phyloP scores from a whole-genome alignment of 2,113 vertebrate species.

The Rallus limicola region DNA sequence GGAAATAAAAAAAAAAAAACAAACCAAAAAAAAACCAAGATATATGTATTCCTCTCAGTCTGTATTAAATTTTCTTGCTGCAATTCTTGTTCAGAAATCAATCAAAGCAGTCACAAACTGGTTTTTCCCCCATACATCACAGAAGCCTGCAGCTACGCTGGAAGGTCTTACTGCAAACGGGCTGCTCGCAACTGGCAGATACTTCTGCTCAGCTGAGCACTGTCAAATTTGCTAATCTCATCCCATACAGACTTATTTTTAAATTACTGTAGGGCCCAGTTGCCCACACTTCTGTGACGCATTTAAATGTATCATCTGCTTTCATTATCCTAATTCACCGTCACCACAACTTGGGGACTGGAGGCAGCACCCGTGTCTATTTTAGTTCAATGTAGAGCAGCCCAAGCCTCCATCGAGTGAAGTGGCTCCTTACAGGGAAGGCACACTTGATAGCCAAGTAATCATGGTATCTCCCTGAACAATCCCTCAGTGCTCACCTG shows the following conservation, averaged over 20 bases:
- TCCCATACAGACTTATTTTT: conserved; percentile 54
- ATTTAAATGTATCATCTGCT: conserved; percentile 36
- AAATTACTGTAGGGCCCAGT: conserved; percentile 44
- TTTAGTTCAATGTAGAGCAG: not conserved
- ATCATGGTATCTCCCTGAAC: accelerated
- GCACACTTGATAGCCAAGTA: not conserved
- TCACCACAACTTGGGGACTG: not conserved
- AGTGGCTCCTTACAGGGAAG: not conserved
- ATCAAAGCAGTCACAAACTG: conserved; percentile 6
- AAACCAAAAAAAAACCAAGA: not conserved
- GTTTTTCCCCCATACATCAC: not conserved
- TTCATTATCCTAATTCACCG: not conserved
- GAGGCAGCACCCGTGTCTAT: not conserved
- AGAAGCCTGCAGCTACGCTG: not conserved
- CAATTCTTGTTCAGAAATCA: conserved; percentile 9
- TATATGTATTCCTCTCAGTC: not conserved
- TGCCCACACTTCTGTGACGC: conserved; percentile 55
- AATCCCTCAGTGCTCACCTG: not conserved
- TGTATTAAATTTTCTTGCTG: not conserved
- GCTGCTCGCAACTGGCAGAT: conserved; percentile 17
- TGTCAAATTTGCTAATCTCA: conserved; percentile 49
- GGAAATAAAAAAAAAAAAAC: not conserved
- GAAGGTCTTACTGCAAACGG: not conserved
- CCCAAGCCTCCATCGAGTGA: not conserved
- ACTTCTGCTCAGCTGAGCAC: conserved; percentile 45